phyloP scores from a whole-genome alignment of 2,113 vertebrate genomes.

The Eonycteris spelaea region DNA sequence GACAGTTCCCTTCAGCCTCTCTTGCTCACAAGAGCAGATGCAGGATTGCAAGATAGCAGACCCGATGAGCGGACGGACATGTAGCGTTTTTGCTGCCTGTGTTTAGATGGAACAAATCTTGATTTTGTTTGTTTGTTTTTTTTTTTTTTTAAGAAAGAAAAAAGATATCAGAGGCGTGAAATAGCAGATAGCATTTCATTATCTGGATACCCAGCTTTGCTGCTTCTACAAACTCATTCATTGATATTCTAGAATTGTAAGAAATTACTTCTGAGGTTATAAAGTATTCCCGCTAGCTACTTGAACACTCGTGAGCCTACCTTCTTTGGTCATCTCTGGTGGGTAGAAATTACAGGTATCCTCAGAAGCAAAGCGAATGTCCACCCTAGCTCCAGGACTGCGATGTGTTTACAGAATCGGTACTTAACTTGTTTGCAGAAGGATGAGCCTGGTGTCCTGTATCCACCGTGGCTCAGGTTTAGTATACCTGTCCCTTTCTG shows the following conservation, averaged over 20 bases:
- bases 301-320: background rate
- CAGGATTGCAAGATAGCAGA: background rate
- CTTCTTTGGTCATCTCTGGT: background rate
- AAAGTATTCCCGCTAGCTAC: background rate
- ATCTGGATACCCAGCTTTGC: background rate
- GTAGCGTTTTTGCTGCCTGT: background rate
- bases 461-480: background rate
- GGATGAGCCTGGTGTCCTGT: rapidly evolving
- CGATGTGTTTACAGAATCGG: background rate
- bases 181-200: background rate
- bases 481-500: background rate
- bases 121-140: background rate
- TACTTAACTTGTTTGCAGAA: background rate
- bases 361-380: background rate
- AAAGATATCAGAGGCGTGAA: background rate
- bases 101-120: background rate
- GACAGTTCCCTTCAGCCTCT: background rate
- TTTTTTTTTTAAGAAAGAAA: background rate
- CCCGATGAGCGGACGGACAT: background rate
- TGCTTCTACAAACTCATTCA: background rate
- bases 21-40: background rate
- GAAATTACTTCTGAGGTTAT: background rate
- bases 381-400: background rate
- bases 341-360: background rate
- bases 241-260: background rate